Conservation (phyloP, 2,888 invertebrate genomes). For the Agonopterix arenella region DNA sequence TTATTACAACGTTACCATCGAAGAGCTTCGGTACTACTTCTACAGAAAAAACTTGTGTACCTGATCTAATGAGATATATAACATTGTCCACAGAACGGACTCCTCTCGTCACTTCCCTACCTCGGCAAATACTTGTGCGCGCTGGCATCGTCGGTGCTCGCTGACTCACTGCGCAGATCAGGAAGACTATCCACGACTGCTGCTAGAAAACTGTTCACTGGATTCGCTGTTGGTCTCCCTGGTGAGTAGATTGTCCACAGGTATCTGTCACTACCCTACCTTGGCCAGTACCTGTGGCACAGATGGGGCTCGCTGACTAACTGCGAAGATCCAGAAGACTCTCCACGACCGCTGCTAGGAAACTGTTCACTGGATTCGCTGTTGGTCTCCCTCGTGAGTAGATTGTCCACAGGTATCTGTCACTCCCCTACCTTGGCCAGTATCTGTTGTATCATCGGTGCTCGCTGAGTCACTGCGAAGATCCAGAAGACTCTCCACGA, state of each 20-base stretch:
- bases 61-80: no score
- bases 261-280: no score
- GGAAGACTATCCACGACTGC: slow-evolving; percentile 84
- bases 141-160: slow-evolving; percentile 80
- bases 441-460: slow-evolving; percentile 85
- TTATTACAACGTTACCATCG: no score
- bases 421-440: slow-evolving; percentile 91
- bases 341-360: slow-evolving; percentile 84
- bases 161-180: slow-evolving; percentile 82
- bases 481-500: slow-evolving; percentile 83
- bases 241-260: slow-evolving; percentile 38
- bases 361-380: slow-evolving; percentile 65
- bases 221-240: slow-evolving; percentile 62
- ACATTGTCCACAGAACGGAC: slow-evolving; percentile 80
- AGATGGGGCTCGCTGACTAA: no score
- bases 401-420: slow-evolving; percentile 45
- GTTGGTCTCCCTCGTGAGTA: slow-evolving; percentile 65
- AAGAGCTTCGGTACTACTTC: no score
- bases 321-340: slow-evolving; percentile 77
- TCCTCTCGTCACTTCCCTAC: slow-evolving; percentile 90
- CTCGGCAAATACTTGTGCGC: slow-evolving; percentile 87
- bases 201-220: slow-evolving; percentile 77
- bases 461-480: slow-evolving; percentile 84
- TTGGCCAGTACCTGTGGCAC: no score
- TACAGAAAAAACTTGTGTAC: no score